Evolutionary conservation across 2,113 vertebrate genomes (phyloP), one percentile per base, ranked within the genome.

Genomic region (Hepsetus odoe): DNA sequence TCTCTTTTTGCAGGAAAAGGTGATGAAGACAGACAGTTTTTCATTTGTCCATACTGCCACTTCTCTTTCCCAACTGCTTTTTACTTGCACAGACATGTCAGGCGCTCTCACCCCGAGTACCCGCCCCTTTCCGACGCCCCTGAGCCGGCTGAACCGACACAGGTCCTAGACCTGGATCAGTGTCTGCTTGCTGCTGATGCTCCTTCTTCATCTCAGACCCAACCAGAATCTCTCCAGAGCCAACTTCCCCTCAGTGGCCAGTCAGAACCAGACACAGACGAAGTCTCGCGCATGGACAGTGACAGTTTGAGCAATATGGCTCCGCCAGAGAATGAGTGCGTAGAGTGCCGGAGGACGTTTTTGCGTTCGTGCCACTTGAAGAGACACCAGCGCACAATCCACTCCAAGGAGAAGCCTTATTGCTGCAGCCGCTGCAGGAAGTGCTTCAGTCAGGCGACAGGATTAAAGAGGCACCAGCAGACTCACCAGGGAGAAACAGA

Each of bases 31-130:
- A 13, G 82, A 28, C 79, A 89, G 67, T 30, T 90, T 74, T 91
- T 88, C 67, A 59, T 68, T 24, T 94, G 93, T 66, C 49, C 85
- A 28, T 74, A 83, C 55, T 94, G 93, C 69, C 84, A 81, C 61
- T 88, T 91, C 44, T 82, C 91, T 51, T 93, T 93, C 76, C 91
- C 91, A 0, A 87, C 90, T 0, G 87, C 90, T 85, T 73, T 81
- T 66, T 92, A 91, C 77, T 85, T 93, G 46, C 89, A 89, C 53
- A 77, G 86, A 16, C 92, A 94, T 10, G 69, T 82, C 0, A 82
- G 89, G 6, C 32, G 44, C 65, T 86, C 86, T 33, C 91, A 92
- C 84, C 18, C 69, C 0, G 74, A 83, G 73, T 76, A 66, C 13
- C 66, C 40, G 4, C 32, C 76, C 40, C 77, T 75, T 2, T 16